Evolutionary conservation across 2,888 invertebrate species (phyloP).

Genomic region (Leucozona laternaria): DNA sequence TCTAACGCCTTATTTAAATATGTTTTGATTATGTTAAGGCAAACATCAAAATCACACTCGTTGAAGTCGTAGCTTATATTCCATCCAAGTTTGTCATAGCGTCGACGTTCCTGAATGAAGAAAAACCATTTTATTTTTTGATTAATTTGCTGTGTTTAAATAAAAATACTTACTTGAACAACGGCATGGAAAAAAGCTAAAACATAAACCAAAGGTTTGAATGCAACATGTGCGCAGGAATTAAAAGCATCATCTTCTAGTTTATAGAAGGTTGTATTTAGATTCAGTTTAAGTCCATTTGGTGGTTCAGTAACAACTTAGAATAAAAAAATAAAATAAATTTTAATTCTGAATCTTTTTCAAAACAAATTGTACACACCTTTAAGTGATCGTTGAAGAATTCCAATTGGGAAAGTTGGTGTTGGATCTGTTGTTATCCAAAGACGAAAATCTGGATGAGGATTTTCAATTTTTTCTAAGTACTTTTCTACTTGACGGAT

Average conservation of each 20-base stretch:
- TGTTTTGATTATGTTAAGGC: constrained; percentile 92
- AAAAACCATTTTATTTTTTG: neutral
- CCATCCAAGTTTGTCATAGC: constrained; percentile 98
- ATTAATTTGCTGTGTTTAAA: too few relatives aligned
- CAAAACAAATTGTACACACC: constrained; percentile 83
- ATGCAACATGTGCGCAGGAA: constrained; percentile 90
- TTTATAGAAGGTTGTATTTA: constrained; percentile 95
- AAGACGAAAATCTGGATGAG: constrained; percentile 95
- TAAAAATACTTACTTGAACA: constrained; percentile 88
- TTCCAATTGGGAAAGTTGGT: constrained; percentile 94
- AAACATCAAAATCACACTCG: constrained; percentile 95
- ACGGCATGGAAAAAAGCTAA: constrained; percentile 97
- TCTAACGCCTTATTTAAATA: constrained; percentile 89
- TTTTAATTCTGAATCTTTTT: neutral
- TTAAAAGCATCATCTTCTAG: constrained; percentile 90
- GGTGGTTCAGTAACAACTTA: constrained; percentile 96
- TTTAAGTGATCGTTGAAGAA: constrained; percentile 93
- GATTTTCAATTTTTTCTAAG: constrained; percentile 90
- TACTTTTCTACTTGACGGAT: constrained; percentile 92
- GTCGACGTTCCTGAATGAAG: constrained; percentile 91
- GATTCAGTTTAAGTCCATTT: constrained; percentile 94
- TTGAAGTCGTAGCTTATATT: constrained; percentile 97
- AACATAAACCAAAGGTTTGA: constrained; percentile 92
- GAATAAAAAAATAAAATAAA: constrained; percentile 69
- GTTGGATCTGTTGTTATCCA: constrained; percentile 97